Conservation (phyloP, 2,888 invertebrate genomes). For the Plagodis dolabraria region DNA sequence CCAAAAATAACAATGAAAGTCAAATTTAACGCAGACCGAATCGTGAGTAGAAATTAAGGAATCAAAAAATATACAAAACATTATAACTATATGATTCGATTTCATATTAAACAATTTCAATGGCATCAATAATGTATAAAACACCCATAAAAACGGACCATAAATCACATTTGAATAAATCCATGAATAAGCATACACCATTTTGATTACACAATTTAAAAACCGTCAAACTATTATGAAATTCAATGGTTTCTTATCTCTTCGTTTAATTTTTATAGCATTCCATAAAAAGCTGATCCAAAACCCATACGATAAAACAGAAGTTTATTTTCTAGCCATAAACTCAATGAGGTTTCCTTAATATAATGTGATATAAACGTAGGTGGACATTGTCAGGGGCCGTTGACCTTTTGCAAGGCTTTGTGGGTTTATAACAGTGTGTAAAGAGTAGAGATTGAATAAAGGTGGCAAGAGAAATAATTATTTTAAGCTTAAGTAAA, state of each 20-base stretch:
- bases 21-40: too few relatives aligned
- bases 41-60: too few relatives aligned
- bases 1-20: too few relatives aligned
- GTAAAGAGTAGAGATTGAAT: neutral
- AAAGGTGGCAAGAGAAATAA: too few relatives aligned
- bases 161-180: constrained; percentile 13
- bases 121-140: neutral
- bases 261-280: constrained; percentile 54
- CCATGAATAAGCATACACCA: constrained; percentile 13
- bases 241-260: constrained; percentile 47
- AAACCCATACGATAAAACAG: constrained; percentile 56
- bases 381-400: constrained; percentile 53
- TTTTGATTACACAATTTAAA: constrained; percentile 34
- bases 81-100: too few relatives aligned
- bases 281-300: constrained; percentile 52
- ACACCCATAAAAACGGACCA: constrained; percentile 23
- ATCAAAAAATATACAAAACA: too few relatives aligned
- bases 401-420: constrained; percentile 54
- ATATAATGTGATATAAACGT: constrained; percentile 48
- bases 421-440: constrained; percentile 46
- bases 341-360: constrained; percentile 64
- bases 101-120: too few relatives aligned
- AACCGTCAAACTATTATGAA: constrained; percentile 43
- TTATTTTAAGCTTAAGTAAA: too few relatives aligned
- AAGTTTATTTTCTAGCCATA: constrained; percentile 52